Percentiles rank a stretch among this genome's conserved stretches.
phyloP scores from a whole-genome alignment of 2,797 vertebrate species.

The Vultur gryphus region DNA sequence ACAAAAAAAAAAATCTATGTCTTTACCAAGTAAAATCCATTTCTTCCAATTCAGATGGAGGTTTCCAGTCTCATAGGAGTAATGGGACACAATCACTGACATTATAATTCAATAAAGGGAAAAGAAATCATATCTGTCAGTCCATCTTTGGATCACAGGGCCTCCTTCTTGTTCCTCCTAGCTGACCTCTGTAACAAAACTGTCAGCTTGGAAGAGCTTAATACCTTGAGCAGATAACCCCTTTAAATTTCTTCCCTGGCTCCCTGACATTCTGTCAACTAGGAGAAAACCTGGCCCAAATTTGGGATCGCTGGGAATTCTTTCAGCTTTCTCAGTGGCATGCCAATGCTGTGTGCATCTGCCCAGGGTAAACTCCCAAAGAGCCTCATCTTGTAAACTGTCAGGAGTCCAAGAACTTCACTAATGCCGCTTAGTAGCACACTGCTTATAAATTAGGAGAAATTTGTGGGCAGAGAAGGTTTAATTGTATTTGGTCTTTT shows the following conservation, averaged over 20 bases:
- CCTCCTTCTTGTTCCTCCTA: conserved; percentile 5
- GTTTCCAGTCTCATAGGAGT: not conserved
- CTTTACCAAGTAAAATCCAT: not conserved
- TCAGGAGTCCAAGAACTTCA: not conserved
- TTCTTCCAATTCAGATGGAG: not conserved
- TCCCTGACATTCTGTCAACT: conserved; percentile 52
- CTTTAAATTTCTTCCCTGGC: conserved; percentile 23
- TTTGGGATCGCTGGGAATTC: conserved; percentile 33
- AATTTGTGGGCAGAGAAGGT: no score
- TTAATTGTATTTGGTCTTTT: not conserved
- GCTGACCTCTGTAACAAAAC: conserved; percentile 61
- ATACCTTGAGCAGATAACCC: conserved; percentile 53
- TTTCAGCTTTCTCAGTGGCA: not conserved
- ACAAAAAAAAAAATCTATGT: not conserved
- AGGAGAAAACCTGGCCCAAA: conserved; percentile 21
- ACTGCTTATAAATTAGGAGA: not conserved
- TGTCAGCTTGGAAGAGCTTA: conserved; percentile 51
- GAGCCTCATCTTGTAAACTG: not conserved
- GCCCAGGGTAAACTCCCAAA: not conserved
- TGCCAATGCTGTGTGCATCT: not conserved
- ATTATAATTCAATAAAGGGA: conserved; percentile 54
- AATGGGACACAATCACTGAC: conserved; percentile 35
- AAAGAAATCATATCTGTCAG: conserved; percentile 59
- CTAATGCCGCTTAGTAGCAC: not conserved
- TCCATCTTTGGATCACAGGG: conserved; percentile 40